Conservation (phyloP, 92 coral and sea anemone species). For the Umimayanthus chanpuru region DNA sequence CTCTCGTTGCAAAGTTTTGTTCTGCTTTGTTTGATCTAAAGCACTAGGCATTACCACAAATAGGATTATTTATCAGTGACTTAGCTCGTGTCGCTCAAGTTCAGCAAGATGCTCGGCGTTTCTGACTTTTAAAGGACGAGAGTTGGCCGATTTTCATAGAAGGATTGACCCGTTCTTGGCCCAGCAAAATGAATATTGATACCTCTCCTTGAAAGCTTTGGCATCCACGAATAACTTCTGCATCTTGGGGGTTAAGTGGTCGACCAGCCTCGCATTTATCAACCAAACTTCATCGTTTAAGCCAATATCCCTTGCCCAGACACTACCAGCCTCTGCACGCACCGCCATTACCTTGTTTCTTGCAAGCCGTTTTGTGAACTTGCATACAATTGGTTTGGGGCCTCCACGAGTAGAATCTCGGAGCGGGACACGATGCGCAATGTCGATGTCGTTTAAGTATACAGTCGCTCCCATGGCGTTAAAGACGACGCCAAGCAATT, state of each 20-base stretch:
- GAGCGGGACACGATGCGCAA: neutral
- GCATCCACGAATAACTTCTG: constrained; percentile 1
- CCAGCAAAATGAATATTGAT: neutral
- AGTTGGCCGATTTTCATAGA: neutral
- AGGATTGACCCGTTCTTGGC: neutral
- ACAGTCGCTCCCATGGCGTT: constrained; percentile 45
- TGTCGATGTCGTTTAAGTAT: neutral
- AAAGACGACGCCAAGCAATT: constrained; percentile 42
- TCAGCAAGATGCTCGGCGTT: too few relatives aligned
- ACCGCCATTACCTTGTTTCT: neutral
- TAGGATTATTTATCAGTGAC: too few relatives aligned
- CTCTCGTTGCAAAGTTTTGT: too few relatives aligned
- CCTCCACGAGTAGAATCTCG: too few relatives aligned
- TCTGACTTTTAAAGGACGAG: too few relatives aligned
- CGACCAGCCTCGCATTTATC: neutral
- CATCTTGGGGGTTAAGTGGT: constrained; percentile 15
- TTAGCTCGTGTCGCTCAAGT: too few relatives aligned
- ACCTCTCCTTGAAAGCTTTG: constrained; percentile 12
- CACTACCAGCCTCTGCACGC: neutral
- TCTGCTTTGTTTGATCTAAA: too few relatives aligned
- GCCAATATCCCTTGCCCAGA: neutral
- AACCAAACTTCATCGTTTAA: neutral
- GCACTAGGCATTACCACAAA: too few relatives aligned
- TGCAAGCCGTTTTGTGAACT: constrained; percentile 32
- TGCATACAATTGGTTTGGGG: neutral